A percentile compares a stretch with the other conserved stretches of the same genome.
Evolutionary conservation across 2,888 invertebrate species (phyloP).

Genomic region (Agrotis clavis): DNA sequence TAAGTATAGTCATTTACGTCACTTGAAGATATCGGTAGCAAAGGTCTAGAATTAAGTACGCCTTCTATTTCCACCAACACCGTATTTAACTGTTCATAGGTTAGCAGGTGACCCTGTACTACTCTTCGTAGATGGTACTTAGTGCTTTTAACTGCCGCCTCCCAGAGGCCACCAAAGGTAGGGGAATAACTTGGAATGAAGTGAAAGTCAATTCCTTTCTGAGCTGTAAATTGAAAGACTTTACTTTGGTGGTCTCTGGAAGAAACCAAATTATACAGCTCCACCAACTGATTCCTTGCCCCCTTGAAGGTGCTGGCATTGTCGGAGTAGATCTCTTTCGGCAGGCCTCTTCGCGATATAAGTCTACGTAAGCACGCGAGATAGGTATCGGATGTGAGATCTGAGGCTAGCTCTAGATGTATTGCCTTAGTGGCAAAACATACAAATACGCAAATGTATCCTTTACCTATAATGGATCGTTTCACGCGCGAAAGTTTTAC

Average conservation of each 20-base stretch:
- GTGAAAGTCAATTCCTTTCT: not conserved
- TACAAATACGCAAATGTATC: conserved; percentile 5
- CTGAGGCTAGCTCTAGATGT: not conserved
- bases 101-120: not conserved
- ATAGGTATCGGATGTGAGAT: not conserved
- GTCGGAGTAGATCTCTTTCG: not conserved
- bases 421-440: conserved; percentile 11
- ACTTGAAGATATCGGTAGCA: not conserved
- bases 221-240: conserved; percentile 1
- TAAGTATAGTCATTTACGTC: not conserved
- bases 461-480: not conserved
- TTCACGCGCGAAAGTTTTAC: conserved; percentile 5
- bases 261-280: not conserved
- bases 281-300: conserved; percentile 1
- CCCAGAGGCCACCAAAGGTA: not conserved
- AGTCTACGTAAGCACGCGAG: not conserved
- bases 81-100: conserved; percentile 3
- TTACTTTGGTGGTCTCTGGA: not conserved
- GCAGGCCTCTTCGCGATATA: not conserved
- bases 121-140: not conserved
- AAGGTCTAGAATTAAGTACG: not conserved
- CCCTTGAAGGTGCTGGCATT: not conserved
- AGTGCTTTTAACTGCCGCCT: not conserved
- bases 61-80: conserved; percentile 1
- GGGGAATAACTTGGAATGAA: not conserved